phyloP scores from a whole-genome alignment of 2,113 vertebrate species.

The Takifugu flavidus region DNA sequence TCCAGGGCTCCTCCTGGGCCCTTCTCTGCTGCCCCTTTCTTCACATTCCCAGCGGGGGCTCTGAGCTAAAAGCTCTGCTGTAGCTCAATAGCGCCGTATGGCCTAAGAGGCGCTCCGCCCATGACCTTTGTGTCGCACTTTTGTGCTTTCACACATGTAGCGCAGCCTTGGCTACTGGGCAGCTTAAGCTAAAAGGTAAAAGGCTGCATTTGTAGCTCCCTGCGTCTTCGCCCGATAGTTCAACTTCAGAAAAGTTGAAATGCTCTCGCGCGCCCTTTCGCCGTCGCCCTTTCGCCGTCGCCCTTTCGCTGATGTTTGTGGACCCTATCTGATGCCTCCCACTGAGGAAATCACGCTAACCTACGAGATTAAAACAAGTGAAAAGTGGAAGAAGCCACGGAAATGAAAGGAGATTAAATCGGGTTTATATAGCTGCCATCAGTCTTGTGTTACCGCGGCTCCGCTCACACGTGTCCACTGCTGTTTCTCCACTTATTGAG shows the following conservation, averaged over 20 bases:
- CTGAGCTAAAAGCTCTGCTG: slow-evolving; percentile 43
- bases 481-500: background rate
- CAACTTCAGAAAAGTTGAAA: slow-evolving; percentile 76
- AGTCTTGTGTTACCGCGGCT: slow-evolving; percentile 9
- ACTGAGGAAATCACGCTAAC: slow-evolving; percentile 28
- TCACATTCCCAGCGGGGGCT: slow-evolving; percentile 38
- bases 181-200: too few species aligned
- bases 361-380: slow-evolving; percentile 37
- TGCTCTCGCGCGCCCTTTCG: background rate
- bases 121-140: slow-evolving; percentile 34
- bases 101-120: slow-evolving; percentile 23
- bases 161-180: too few species aligned
- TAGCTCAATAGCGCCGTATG: slow-evolving; percentile 13
- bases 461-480: background rate
- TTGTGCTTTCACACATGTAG: slow-evolving; percentile 15
- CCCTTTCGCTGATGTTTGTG: background rate
- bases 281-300: background rate
- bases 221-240: too few species aligned
- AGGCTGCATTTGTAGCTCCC: too few species aligned
- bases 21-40: slow-evolving; percentile 28
- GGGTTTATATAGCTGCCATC: slow-evolving; percentile 16
- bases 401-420: slow-evolving; percentile 40
- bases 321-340: slow-evolving; percentile 10
- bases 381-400: slow-evolving; percentile 22
- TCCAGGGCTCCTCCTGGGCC: slow-evolving; percentile 31